Conservation (phyloP, 2,113 vertebrate species). For the Cephalophus harveyi region DNA sequence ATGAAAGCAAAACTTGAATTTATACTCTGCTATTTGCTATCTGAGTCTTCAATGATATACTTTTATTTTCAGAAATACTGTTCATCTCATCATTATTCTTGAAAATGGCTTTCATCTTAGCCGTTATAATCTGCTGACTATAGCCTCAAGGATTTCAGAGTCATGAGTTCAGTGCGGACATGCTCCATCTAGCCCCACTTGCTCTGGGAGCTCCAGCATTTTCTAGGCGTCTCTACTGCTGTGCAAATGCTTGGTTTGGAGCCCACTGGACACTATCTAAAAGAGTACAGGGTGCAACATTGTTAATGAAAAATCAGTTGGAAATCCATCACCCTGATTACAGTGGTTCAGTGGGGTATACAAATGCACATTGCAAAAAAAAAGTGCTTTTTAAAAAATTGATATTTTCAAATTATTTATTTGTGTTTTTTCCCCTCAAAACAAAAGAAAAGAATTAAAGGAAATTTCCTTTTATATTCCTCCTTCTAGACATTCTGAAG, state of each 20-base stretch:
- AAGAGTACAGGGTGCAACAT: not conserved
- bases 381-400: not conserved
- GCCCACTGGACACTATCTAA: not conserved
- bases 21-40: not conserved
- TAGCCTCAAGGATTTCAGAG: not conserved
- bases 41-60: not conserved
- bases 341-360: not conserved
- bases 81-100: slow-evolving; percentile 14
- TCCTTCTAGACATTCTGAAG: not conserved
- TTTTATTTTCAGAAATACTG: slow-evolving; percentile 21
- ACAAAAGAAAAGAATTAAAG: not conserved
- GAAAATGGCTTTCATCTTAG: not conserved
- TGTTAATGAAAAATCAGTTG: not conserved
- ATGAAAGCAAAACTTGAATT: not conserved
- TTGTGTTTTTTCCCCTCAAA: not conserved
- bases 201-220: not conserved
- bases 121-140: not conserved
- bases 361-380: not conserved
- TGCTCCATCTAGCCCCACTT: not conserved
- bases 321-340: not conserved
- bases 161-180: not conserved
- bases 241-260: not conserved
- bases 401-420: slow-evolving; percentile 5
- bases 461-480: not conserved
- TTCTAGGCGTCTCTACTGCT: not conserved